A percentile compares a stretch with the other conserved stretches of the same genome.
These are phyloP conservation scores for Saccopteryx leptura DNA, from an alignment of 2,113 vertebrate species.

Conservation along the genomic window DNA sequence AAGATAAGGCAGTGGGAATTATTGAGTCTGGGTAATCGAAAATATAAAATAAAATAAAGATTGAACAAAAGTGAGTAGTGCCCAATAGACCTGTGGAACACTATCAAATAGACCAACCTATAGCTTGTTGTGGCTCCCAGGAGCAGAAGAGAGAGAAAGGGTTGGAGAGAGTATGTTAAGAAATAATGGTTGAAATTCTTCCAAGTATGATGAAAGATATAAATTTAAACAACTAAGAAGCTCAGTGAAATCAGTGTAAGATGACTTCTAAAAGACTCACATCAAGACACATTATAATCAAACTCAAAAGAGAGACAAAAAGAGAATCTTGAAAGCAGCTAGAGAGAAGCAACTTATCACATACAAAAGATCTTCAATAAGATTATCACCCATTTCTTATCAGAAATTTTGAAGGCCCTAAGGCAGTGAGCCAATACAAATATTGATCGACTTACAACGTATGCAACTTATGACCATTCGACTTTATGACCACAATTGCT, in stretches of 20 bases:
- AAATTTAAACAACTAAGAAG: neutral
- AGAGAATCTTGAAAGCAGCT: neutral
- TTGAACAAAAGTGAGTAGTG: neutral
- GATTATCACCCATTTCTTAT: neutral
- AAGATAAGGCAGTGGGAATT: neutral
- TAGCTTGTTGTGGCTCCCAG: neutral
- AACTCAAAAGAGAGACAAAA: neutral
- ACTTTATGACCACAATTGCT: too few relatives aligned
- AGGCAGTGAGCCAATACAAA: neutral
- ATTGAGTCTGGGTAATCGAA: neutral
- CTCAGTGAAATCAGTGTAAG: neutral
- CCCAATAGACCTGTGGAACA: neutral
- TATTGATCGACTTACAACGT: too few relatives aligned
- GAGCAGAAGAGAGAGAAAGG: neutral
- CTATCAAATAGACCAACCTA: neutral
- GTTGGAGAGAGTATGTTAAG: neutral
- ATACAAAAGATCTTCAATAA: neutral
- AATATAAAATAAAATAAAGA: neutral
- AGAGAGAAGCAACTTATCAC: neutral
- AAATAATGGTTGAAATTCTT: neutral
- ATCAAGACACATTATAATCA: neutral
- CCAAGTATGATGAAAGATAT: neutral
- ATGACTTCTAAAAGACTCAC: neutral
- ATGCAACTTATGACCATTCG: too few relatives aligned
- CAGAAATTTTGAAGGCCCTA: neutral